Percentiles rank a stretch among this genome's conserved stretches.
Conservation (phyloP, 2,888 invertebrate species). For the Physocephala rufipes region DNA sequence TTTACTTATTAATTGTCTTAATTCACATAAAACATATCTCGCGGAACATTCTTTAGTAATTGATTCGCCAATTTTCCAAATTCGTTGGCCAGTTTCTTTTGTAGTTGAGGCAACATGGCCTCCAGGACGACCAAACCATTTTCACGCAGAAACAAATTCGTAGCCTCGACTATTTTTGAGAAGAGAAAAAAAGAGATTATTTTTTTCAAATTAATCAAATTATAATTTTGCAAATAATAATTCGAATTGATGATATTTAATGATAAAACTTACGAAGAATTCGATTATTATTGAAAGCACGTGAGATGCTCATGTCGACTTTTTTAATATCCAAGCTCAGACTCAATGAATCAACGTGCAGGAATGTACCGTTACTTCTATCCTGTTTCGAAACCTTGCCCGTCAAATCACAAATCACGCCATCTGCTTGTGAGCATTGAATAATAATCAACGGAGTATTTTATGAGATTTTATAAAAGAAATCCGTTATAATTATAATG, state of each 20-base stretch:
- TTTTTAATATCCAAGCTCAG: conserved; percentile 72
- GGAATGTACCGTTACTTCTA: conserved; percentile 67
- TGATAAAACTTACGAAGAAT: conserved; percentile 71
- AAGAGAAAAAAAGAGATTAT: conserved; percentile 47
- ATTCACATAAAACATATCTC: conserved; percentile 69
- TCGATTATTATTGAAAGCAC: conserved; percentile 75
- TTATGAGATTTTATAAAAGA: background rate
- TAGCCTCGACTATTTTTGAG: conserved; percentile 71
- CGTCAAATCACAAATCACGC: conserved; percentile 70
- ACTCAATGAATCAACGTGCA: conserved; percentile 72
- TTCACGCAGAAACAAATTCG: conserved; percentile 75
- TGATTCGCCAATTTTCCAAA: conserved; percentile 75
- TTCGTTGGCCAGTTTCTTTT: conserved; percentile 71
- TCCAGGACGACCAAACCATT: conserved; percentile 76
- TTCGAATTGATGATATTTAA: background rate
- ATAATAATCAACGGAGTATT: too few species aligned
- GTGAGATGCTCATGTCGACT: conserved; percentile 72
- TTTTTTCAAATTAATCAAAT: background rate
- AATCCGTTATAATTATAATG: background rate
- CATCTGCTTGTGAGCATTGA: conserved; percentile 62
- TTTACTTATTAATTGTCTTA: conserved; percentile 39
- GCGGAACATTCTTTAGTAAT: conserved; percentile 72
- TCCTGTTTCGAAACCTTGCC: conserved; percentile 69
- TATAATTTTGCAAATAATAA: background rate
- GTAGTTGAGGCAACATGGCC: conserved; percentile 75